Percentiles rank a stretch among this genome's conserved stretches.
Evolutionary conservation across 1,140 invertebrate species (phyloP).

Genomic region (Apis mellifera): Amel_HAv3.1 CM009944.2:3463001-3463500

Average conservation of each 20-base stretch:
- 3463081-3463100: no score
- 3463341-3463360: conserved; percentile 26
- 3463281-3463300: conserved; percentile 1
- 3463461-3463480: background rate
- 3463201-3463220: no score
- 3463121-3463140: no score
- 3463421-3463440: background rate
- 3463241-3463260: background rate
- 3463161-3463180: no score
- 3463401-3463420: conserved; percentile 6
- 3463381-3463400: conserved; percentile 35
- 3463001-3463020: conserved; percentile 9
- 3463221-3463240: no score
- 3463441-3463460: background rate
- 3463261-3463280: no score
- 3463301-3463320: background rate
- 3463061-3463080: background rate
- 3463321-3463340: conserved; percentile 23
- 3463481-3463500: background rate
- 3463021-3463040: conserved; percentile 31
- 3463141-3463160: no score
- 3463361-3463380: conserved; percentile 38
- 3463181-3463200: no score
- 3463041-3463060: background rate
- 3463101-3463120: no score